phyloP scores from a whole-genome alignment of 2,113 vertebrate genomes.

The Strigops habroptila region DNA sequence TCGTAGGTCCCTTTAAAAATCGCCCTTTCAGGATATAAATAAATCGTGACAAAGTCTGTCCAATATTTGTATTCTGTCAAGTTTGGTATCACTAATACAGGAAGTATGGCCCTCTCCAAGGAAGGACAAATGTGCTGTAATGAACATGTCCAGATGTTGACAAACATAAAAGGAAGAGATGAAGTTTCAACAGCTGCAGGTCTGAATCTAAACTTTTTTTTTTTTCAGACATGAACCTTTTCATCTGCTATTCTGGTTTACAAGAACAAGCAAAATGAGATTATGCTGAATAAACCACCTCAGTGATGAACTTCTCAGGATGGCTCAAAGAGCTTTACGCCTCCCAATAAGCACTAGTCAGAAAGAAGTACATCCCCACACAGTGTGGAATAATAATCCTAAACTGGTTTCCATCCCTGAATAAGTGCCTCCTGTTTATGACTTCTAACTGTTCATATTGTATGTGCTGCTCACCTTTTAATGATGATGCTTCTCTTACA shows the following conservation, averaged over 20 bases:
- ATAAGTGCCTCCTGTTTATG: neutral
- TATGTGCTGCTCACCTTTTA: neutral
- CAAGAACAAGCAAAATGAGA: neutral
- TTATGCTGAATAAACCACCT: neutral
- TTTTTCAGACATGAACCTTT: neutral
- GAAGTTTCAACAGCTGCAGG: neutral
- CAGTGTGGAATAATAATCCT: neutral
- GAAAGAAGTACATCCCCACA: neutral
- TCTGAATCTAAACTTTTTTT: neutral
- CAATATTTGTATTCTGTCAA: neutral
- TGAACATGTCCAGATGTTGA: neutral
- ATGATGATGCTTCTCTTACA: neutral
- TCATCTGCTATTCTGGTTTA: neutral
- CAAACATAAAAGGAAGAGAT: neutral
- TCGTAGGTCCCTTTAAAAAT: neutral
- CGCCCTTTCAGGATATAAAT: neutral
- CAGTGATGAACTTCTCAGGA: neutral
- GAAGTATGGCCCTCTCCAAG: neutral
- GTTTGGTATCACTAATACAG: neutral
- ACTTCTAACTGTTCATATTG: neutral
- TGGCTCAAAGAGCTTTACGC: neutral
- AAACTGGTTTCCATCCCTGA: neutral
- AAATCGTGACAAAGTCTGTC: neutral
- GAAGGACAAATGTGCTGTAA: neutral
- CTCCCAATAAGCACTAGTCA: neutral